Evolutionary conservation across 1,140 invertebrate species (phyloP).

Genomic region (Sminthurides bifidus): DNA sequence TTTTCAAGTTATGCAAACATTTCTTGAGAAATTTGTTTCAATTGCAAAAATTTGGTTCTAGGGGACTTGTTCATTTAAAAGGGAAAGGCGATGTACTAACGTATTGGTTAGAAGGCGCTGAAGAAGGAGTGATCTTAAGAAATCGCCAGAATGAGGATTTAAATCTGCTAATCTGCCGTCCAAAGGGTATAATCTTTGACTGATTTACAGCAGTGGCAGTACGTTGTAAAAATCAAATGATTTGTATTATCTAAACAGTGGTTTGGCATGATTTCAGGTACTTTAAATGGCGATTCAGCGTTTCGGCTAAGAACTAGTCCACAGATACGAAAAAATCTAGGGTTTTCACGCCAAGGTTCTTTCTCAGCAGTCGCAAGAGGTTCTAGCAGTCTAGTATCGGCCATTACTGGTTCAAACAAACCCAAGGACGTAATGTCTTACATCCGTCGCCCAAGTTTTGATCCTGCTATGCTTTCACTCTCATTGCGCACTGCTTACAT

Average conservation of each 20-base stretch:
- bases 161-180: slow-evolving; percentile 29
- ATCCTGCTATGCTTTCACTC: slow-evolving; percentile 26
- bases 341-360: no score
- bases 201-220: not conserved
- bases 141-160: slow-evolving; percentile 21
- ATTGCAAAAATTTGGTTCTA: slow-evolving; percentile 2
- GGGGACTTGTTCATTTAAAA: slow-evolving; percentile 78
- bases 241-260: not conserved
- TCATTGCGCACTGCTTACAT: slow-evolving; percentile 25
- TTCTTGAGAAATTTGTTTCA: not conserved
- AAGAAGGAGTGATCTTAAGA: slow-evolving; percentile 49
- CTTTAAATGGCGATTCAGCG: not conserved
- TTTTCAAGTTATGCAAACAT: no score
- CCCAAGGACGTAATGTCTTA: slow-evolving; percentile 18
- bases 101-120: slow-evolving; percentile 80
- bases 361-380: no score
- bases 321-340: slow-evolving; percentile 2
- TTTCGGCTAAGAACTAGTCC: not conserved
- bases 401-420: slow-evolving; percentile 12
- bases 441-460: slow-evolving; percentile 28
- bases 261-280: not conserved
- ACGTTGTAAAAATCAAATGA: not conserved
- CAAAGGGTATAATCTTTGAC: slow-evolving; percentile 13
- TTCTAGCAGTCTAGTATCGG: no score
- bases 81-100: slow-evolving; percentile 68